Base-by-base conservation (phyloP, 2,888 invertebrate species). In the Athalia cordata region DNA sequence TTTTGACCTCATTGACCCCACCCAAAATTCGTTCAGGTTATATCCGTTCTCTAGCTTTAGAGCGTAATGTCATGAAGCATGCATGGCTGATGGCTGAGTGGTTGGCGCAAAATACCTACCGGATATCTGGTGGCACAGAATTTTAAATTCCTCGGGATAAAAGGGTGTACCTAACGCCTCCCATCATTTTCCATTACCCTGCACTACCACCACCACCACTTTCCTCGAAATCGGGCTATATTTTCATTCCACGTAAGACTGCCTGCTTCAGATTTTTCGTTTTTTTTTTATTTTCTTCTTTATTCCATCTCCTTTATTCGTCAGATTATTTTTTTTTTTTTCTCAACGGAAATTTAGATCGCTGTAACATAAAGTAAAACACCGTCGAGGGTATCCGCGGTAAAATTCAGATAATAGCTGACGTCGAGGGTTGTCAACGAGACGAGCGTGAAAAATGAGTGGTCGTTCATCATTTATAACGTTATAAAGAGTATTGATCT, bases 1-100 rank as follows among this genome's bases (percentile, higher is more conserved):
- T 72, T 59, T 59, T 15, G 9, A 45, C 59, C 57, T 59, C 47
- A 59, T 72, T 59, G 57, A 66, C 43, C 6, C 13, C 13, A 13
- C 8, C 45, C 59, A 59, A 72, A 72, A 59, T 72, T 59, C 13
- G 7, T 45, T 13, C 59, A 7, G 72, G 47, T 70, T 5, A 13
- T 9, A 5, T 55, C 52, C 43, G 49, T 70, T 55, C 59, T 72
- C 72, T 72, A 72, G 72, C 52, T 57, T 72, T 13, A 72, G 72
- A 59, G 72, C 47, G 57, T 72, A 72, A 72, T 59, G 59, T 72
- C 52, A 72, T 59, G 72, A 72, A 72, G 47, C 72, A 72, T 72
- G 72, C 72, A 72, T 72, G 72, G 72, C 72, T 72, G 72, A 72
- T 72, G 72, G 72, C 59, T 72, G 72, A 72, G 72, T 72, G 72